These are phyloP conservation scores for Galendromus occidentalis DNA, from an alignment of 1,140 invertebrate genomes.

Conservation along the genomic window DNA sequence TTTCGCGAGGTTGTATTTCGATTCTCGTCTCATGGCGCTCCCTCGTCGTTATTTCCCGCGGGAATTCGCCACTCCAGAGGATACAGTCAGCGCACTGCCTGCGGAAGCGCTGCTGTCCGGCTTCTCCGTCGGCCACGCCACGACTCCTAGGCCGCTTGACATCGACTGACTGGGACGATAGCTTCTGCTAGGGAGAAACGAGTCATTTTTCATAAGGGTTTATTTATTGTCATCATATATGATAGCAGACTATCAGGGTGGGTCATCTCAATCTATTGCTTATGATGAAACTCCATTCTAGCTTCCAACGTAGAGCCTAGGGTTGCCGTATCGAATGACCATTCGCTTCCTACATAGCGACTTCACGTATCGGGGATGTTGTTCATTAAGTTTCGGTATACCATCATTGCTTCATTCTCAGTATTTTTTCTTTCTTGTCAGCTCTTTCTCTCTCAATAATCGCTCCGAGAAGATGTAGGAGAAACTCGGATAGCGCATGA, in stretches of 20 bases:
- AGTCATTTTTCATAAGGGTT: not conserved
- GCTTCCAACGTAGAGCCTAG: not conserved
- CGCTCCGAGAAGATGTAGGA: too few species aligned
- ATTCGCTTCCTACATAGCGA: not conserved
- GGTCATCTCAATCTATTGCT: constrained; percentile 1
- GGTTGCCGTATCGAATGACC: not conserved
- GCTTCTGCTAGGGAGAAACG: too few species aligned
- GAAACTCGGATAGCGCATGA: too few species aligned
- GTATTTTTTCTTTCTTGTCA: not conserved
- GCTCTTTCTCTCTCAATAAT: not conserved
- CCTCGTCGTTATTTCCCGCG: too few species aligned
- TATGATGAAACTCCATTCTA: not conserved
- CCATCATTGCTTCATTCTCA: not conserved
- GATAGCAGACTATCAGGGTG: not conserved
- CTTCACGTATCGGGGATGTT: not conserved
- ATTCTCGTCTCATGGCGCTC: too few species aligned
- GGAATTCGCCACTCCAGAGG: too few species aligned
- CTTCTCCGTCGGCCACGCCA: too few species aligned
- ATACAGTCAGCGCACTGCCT: too few species aligned
- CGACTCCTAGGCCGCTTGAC: too few species aligned
- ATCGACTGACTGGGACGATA: too few species aligned
- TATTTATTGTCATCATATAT: not conserved
- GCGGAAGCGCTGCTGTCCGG: too few species aligned
- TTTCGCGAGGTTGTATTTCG: too few species aligned
- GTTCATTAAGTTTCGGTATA: not conserved